A percentile compares a stretch with the other conserved stretches of the same genome.
These are phyloP conservation scores for Drosophila tani DNA, from an alignment of 1,140 invertebrate species.

Conservation along the genomic window DNA sequence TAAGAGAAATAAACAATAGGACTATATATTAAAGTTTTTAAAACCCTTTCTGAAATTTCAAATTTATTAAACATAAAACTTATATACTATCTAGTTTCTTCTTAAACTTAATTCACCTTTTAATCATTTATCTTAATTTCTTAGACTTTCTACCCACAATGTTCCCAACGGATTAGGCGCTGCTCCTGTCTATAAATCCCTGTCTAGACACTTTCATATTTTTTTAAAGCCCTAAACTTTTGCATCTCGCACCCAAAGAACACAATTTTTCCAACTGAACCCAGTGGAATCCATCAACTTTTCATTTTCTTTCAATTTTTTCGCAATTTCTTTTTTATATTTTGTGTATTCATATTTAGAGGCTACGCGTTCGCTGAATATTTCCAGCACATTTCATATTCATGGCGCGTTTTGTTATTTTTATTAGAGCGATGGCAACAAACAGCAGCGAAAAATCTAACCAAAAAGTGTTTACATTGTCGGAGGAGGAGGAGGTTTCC, in stretches of 20 bases:
- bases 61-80: too few species aligned
- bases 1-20: too few species aligned
- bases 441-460: slow-evolving; percentile 13
- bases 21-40: too few species aligned
- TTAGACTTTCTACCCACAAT: not conserved
- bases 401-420: slow-evolving; percentile 39
- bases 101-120: not conserved
- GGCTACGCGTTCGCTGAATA: slow-evolving; percentile 35
- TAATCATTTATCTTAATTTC: slow-evolving; percentile 1
- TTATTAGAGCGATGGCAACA: slow-evolving; percentile 25
- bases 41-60: too few species aligned
- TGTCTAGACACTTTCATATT: slow-evolving; percentile 37
- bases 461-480: slow-evolving; percentile 58
- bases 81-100: too few species aligned
- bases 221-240: slow-evolving; percentile 20
- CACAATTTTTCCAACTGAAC: not conserved
- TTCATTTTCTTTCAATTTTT: slow-evolving; percentile 35
- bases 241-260: not conserved
- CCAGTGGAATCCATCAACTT: slow-evolving; percentile 27
- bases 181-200: slow-evolving; percentile 14
- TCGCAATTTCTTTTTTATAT: slow-evolving; percentile 22
- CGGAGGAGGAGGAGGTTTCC: not conserved
- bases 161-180: not conserved
- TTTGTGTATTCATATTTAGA: slow-evolving; percentile 41
- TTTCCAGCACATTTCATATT: slow-evolving; percentile 45